These are phyloP conservation scores for Hydrotaea cyrtoneurina DNA, from an alignment of 2,888 invertebrate genomes.

Conservation along the genomic window DNA sequence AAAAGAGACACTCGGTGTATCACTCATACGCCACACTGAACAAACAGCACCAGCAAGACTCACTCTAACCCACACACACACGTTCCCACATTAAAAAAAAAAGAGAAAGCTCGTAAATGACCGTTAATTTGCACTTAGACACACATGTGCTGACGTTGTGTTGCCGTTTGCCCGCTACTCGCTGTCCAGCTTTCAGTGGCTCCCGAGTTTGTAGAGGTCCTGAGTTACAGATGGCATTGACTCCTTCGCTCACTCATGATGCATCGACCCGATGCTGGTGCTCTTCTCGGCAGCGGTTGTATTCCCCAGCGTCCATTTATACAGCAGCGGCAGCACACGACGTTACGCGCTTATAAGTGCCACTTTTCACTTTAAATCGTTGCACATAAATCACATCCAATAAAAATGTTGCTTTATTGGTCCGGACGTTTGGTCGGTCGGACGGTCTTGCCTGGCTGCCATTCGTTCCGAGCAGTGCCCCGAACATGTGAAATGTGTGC, in stretches of 20 bases:
- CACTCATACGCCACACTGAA: slow-evolving; percentile 19
- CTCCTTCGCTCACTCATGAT: slow-evolving; percentile 3
- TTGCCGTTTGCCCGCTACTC: no score
- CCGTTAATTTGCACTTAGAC: slow-evolving; percentile 60
- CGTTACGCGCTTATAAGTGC: slow-evolving; percentile 58
- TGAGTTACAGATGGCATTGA: slow-evolving; percentile 24
- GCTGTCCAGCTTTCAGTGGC: not conserved
- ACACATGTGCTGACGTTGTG: slow-evolving; percentile 42
- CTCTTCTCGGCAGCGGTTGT: not conserved
- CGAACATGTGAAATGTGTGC: not conserved
- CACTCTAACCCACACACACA: no score
- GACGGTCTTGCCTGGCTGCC: not conserved
- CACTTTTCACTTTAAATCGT: slow-evolving; percentile 64
- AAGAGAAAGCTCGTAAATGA: slow-evolving; percentile 50
- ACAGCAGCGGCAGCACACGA: slow-evolving; percentile 20
- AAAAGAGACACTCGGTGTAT: slow-evolving; percentile 13
- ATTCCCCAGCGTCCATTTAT: slow-evolving; percentile 59
- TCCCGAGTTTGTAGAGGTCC: not conserved
- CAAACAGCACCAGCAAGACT: not conserved
- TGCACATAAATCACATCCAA: slow-evolving; percentile 59
- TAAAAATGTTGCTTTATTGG: slow-evolving; percentile 54
- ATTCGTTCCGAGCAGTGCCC: no score
- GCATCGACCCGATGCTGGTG: not conserved
- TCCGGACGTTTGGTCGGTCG: not conserved
- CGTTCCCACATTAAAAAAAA: slow-evolving; percentile 35